Evolutionary conservation across 2,797 vertebrate species (phyloP).

Genomic region (Melanotaenia maccullochi): DNA sequence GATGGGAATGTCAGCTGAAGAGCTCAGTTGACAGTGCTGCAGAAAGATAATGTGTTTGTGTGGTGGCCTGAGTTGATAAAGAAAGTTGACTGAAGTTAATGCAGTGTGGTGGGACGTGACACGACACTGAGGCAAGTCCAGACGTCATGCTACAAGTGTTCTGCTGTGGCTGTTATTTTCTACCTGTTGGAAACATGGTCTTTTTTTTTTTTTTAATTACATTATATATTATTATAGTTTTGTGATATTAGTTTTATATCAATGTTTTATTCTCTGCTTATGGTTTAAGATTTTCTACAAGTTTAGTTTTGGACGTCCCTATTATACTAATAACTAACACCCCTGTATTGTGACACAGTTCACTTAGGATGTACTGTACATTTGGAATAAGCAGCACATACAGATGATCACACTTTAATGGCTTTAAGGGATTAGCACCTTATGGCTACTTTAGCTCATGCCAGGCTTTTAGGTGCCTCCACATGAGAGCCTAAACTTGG

Average conservation of each 20-base stretch:
- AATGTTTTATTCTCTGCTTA: neutral
- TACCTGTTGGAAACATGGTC: neutral
- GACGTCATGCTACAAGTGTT: neutral
- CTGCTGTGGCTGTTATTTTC: neutral
- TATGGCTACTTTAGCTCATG: slow-evolving; percentile 5
- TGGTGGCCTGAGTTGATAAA: slow-evolving; percentile 51
- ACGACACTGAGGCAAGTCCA: neutral
- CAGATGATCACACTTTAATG: slow-evolving; percentile 7
- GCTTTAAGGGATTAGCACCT: slow-evolving; percentile 35
- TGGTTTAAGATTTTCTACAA: neutral
- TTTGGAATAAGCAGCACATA: slow-evolving; percentile 20
- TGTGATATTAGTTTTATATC: neutral
- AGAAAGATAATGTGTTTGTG: slow-evolving; percentile 44
- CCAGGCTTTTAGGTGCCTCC: slow-evolving; percentile 12
- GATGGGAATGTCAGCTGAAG: neutral
- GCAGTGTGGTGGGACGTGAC: neutral
- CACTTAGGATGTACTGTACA: neutral
- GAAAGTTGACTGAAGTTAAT: neutral
- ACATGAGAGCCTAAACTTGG: neutral
- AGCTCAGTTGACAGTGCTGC: slow-evolving; percentile 8
- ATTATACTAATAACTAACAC: neutral
- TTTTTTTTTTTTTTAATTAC: neutral
- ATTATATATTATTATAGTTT: neutral
- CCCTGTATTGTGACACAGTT: neutral
- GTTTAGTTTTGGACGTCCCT: neutral